Evolutionary conservation across 2,113 vertebrate species (phyloP), one percentile per base, ranked within the genome.

Genomic region (Onychostruthus taczanowskii): DNA sequence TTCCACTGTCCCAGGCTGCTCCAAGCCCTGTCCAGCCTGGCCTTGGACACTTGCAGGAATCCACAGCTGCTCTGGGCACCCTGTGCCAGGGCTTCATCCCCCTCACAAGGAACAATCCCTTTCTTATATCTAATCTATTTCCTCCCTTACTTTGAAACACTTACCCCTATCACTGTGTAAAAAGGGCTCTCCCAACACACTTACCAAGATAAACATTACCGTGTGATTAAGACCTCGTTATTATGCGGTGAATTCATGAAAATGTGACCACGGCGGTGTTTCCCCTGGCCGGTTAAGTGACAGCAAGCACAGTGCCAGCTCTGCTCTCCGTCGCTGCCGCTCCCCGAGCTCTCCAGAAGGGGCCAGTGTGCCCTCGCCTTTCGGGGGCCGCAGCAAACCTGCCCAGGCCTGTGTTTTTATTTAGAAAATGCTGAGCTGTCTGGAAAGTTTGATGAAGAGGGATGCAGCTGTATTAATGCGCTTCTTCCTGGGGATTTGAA

Each of bases 381-480:
- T 89, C 9, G 4, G 11, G 31, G 16, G 11, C 21, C 2, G 6
- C 69, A 10, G 11, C n/a, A 53, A 69, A 30, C 39, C 26, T 49
- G 52, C 27, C 66, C 84, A 46, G 63, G 37, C 24, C 7, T 15
- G 6, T 41, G 94, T 9, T 93, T 89, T 94, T 81, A 80, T 74
- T 96, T 87, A 91, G 94, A 92, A 93, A 95, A 82, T 7, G 95
- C 95, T 96, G 95, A 97, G 75, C 89, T 87, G 78, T 44, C 89
- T 33, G 94, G 91, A 97, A 97, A 97, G 89, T 96, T 94, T 91
- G 87, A 94, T 86, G 72, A 43, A 19, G 66, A 74, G 50, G 69
- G 80, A 93, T 89, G 92, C 39, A 83, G 88, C 82, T 83, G 86
- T 26, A 47, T 69, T 55, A 63, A 77, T 52, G 56, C 9, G 79